These are phyloP conservation scores for Holothuria scabra DNA, from an alignment of 53 echinoderm and acorn worm species.

Conservation along the genomic window DNA sequence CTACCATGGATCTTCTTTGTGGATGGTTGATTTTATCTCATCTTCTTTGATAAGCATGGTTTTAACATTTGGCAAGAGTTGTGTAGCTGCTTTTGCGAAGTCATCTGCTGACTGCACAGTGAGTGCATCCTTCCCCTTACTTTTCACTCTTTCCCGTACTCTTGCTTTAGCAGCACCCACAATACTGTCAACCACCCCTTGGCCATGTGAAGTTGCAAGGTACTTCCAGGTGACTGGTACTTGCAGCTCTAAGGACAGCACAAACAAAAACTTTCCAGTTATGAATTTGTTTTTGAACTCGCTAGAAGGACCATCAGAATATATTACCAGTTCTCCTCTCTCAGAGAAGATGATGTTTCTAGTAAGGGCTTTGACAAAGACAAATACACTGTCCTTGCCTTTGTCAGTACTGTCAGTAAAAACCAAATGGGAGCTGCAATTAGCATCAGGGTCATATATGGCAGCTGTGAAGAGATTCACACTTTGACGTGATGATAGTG, in stretches of 20 bases:
- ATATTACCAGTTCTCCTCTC: too few relatives aligned
- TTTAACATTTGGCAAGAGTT: neutral
- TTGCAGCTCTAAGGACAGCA: neutral
- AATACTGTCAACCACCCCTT: constrained; percentile 19
- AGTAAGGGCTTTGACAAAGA: constrained; percentile 16
- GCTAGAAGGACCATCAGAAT: constrained; percentile 1
- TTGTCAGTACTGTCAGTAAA: constrained; percentile 43
- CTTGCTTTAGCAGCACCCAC: constrained; percentile 26
- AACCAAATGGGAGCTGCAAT: constrained; percentile 41
- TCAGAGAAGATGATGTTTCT: neutral
- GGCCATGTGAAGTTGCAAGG: constrained; percentile 35
- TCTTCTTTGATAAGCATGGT: neutral
- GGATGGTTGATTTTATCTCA: neutral
- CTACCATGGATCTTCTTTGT: neutral
- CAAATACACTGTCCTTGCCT: constrained; percentile 40
- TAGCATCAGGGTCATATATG: neutral
- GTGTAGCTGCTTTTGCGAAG: neutral
- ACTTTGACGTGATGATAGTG: constrained; percentile 34
- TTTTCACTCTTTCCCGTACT: neutral
- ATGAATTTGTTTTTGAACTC: constrained; percentile 51
- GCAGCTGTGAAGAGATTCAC: constrained; percentile 21
- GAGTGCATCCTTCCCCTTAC: neutral
- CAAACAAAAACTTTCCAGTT: neutral
- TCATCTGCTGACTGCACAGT: constrained; percentile 10
- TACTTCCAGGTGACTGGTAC: constrained; percentile 13